These are phyloP conservation scores for Holothuria leucospilota DNA, from an alignment of 53 echinoderm and acorn worm species.

Conservation along the genomic window DNA sequence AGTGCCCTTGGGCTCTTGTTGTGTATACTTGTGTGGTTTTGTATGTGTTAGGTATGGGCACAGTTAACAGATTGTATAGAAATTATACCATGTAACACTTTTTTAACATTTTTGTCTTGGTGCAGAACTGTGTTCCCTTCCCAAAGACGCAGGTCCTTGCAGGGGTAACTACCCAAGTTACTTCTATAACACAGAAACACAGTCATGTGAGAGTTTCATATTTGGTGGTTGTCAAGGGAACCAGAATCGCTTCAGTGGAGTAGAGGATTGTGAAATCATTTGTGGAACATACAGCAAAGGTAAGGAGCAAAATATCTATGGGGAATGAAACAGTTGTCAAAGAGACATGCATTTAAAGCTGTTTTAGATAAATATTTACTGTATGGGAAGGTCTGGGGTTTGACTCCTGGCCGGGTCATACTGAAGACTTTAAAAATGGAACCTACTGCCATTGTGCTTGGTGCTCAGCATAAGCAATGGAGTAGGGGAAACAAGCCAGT, in stretches of 20 bases:
- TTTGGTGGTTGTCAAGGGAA: slow-evolving; percentile 97
- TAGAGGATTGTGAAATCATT: slow-evolving; percentile 73
- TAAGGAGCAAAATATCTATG: slow-evolving; percentile 4
- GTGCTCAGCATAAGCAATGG: no score
- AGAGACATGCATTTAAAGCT: no score
- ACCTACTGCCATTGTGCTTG: no score
- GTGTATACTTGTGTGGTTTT: neutral
- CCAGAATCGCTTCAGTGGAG: slow-evolving; percentile 80
- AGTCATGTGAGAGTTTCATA: slow-evolving; percentile 78
- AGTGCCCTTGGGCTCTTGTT: no score
- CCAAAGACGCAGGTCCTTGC: slow-evolving; percentile 77
- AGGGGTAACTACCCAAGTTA: slow-evolving; percentile 59
- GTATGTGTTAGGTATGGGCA: neutral
- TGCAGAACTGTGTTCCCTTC: slow-evolving; percentile 76
- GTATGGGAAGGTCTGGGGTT: no score
- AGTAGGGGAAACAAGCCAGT: no score
- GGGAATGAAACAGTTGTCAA: no score
- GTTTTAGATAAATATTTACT: no score
- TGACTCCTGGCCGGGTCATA: no score
- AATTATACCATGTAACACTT: no score
- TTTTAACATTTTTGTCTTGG: neutral
- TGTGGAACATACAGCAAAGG: slow-evolving; percentile 72
- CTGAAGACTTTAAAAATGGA: no score
- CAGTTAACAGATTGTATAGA: no score
- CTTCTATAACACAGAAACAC: slow-evolving; percentile 72